phyloP scores from a whole-genome alignment of 1,140 invertebrate species.

The Neodiprion virginianus region DNA sequence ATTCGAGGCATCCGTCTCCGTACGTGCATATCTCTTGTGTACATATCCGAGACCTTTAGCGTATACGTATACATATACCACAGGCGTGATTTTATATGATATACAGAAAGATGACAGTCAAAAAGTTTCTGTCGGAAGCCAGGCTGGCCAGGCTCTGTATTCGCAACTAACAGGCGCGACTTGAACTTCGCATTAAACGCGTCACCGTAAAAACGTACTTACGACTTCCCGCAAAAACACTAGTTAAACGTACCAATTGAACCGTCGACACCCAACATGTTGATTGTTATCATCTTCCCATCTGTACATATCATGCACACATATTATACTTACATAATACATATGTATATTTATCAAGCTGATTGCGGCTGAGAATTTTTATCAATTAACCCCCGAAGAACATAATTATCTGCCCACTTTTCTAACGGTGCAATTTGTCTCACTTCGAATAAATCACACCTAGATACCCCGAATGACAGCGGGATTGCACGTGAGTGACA shows the following conservation, averaged over 20 bases:
- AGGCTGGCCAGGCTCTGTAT: conserved; percentile 7
- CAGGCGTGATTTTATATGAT: conserved; percentile 15
- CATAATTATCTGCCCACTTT: too few species aligned
- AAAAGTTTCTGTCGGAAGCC: conserved; percentile 14
- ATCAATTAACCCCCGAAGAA: too few species aligned
- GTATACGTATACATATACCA: background rate
- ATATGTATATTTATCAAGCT: too few species aligned
- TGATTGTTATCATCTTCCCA: background rate
- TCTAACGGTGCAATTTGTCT: too few species aligned
- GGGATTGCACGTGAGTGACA: background rate
- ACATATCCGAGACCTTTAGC: conserved; percentile 26
- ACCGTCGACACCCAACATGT: too few species aligned
- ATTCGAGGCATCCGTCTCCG: conserved; percentile 24
- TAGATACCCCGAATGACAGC: too few species aligned
- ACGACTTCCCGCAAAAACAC: background rate
- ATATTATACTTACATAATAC: too few species aligned
- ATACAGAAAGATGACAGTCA: conserved; percentile 7
- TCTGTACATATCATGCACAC: background rate
- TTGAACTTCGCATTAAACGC: background rate
- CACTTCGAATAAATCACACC: too few species aligned
- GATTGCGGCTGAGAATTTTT: too few species aligned
- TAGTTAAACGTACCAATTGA: too few species aligned
- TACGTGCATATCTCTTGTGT: conserved; percentile 24
- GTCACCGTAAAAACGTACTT: background rate
- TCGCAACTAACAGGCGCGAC: background rate